Conservation (phyloP, 1,140 invertebrate species). For the Amyelois transitella region DNA sequence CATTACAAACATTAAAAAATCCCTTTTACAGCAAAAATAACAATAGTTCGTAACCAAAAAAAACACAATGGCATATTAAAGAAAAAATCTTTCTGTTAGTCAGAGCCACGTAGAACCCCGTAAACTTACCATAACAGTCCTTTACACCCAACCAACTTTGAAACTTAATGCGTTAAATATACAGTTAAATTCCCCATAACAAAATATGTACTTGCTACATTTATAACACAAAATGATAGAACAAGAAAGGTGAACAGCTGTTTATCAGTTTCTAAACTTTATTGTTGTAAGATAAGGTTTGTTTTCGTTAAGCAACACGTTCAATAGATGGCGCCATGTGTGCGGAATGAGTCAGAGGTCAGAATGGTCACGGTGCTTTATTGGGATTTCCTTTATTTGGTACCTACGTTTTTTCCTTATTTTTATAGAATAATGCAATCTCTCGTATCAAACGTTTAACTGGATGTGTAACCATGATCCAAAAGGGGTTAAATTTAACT, state of each 20-base stretch:
- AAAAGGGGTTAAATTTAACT: no score
- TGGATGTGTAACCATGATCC: no score
- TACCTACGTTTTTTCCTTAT: neutral
- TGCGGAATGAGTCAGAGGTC: constrained; percentile 9
- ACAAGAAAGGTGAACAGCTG: neutral
- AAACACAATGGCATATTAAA: constrained; percentile 11
- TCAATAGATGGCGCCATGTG: constrained; percentile 8
- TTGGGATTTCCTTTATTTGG: constrained; percentile 8
- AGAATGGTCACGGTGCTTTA: constrained; percentile 10
- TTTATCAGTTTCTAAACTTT: constrained; percentile 10
- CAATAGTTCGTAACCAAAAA: constrained; percentile 13
- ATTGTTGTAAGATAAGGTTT: constrained; percentile 9
- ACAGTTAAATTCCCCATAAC: constrained; percentile 2
- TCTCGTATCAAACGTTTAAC: no score
- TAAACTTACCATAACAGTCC: constrained; percentile 1
- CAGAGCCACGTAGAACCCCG: constrained; percentile 7
- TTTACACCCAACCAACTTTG: neutral
- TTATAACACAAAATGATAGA: neutral
- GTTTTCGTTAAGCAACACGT: constrained; percentile 3
- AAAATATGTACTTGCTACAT: neutral
- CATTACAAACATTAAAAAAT: neutral
- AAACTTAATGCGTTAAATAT: neutral
- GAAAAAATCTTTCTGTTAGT: constrained; percentile 16
- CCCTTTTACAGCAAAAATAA: constrained; percentile 6
- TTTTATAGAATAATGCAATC: neutral